Conservation (phyloP, 1,140 invertebrate genomes). For the Monomorium pharaonis region DNA sequence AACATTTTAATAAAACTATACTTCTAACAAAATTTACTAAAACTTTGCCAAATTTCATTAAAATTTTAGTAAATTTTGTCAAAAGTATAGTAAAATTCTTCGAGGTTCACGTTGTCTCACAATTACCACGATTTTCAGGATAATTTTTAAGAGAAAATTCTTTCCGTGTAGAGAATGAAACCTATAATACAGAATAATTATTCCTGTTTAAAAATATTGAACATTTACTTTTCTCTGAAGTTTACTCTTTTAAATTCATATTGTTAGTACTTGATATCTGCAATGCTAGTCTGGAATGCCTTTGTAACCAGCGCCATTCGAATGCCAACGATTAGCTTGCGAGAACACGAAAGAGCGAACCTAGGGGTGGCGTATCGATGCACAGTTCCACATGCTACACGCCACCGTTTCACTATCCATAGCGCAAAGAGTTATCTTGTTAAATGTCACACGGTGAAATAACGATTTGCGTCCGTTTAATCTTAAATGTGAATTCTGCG, state of each 20-base stretch:
- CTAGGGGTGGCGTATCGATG: neutral
- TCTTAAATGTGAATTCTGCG: conserved; percentile 84
- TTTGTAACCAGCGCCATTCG: neutral
- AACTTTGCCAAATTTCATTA: too few relatives aligned
- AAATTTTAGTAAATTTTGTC: too few relatives aligned
- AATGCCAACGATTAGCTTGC: conserved; percentile 4
- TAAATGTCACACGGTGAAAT: conserved; percentile 74
- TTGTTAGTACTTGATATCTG: neutral
- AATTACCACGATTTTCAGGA: too few relatives aligned
- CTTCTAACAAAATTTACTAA: too few relatives aligned
- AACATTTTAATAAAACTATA: too few relatives aligned
- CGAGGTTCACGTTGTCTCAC: too few relatives aligned
- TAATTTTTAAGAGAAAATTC: too few relatives aligned
- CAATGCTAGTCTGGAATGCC: neutral
- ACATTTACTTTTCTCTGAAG: neutral
- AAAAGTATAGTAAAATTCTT: too few relatives aligned
- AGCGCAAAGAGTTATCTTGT: conserved; percentile 70
- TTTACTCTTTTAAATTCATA: neutral
- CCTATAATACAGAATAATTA: neutral
- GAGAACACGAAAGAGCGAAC: conserved; percentile 7
- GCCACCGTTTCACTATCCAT: neutral
- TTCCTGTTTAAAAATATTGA: neutral
- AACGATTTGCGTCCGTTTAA: conserved; percentile 84
- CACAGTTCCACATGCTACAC: neutral
- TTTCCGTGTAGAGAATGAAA: too few relatives aligned